Evolutionary conservation across 2,113 vertebrate species (phyloP), one percentile per base, ranked within the genome.

Genomic region (Nerophis ophidion): DNA sequence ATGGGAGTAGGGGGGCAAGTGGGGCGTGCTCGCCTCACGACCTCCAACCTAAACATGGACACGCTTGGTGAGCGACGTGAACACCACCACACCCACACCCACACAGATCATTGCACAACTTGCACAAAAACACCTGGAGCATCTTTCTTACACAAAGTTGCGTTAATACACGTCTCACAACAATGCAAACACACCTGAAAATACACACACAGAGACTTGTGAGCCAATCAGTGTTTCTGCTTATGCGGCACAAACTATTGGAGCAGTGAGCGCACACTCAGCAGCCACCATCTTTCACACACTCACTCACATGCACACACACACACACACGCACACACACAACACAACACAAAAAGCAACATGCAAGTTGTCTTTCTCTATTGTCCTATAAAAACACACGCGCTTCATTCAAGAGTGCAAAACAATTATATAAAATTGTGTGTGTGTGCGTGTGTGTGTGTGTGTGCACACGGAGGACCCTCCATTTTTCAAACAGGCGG

Each of bases 41-140:
- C 79, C 65, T 76, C 72, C 67, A 82, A 86, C 66, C 71, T 75
- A 85, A 87, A 86, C 83, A 84, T 71, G 66, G 79, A 75, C 78
- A 76, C 57, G 70, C 77, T 81, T 77, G 69, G 74, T 4, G 10
- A 40, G 38, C 38, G 26, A 26, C 26, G 26, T 26, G 1, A 79
- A 72, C 48, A 72, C 16, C 54, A 55, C 57, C 74, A 65, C 71
- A 54, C 1, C 12, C n/a, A 17, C 49, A 69, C 73, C 26, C 26
- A 26, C 26, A 11, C 48, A 48, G 46, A 66, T 55, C 13, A 1
- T 51, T 12, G 62, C 66, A 50, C 54, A 51, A 65, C 68, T 79
- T 74, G 71, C 69, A 59, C 52, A 75, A 66, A 26, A 73, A 74
- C 73, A 75, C 59, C n/a, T 26, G 19, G 49, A 48, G 47, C 47